Evolutionary conservation across 2,113 vertebrate species (phyloP), one percentile per base, ranked within the genome.

Genomic region (Colaptes auratus): DNA sequence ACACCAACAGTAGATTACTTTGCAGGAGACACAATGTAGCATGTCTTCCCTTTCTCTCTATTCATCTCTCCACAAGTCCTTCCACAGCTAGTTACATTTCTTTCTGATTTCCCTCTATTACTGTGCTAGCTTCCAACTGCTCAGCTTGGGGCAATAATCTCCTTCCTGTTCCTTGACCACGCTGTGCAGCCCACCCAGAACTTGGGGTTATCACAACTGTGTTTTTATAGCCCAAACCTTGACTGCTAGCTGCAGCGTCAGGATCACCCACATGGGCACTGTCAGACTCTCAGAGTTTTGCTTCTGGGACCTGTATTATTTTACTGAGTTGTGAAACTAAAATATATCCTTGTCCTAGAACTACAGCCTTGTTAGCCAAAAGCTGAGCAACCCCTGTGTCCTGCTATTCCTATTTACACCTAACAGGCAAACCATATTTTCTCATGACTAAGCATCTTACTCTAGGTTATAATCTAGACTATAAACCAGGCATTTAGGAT

Each of bases 1-100:
- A 46, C 31, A 52, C 21, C 48, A 86, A 56, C 15, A 77, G 42
- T 18, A 31, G 52, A 53, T 83, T 58, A 56, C 33, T 86, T 33
- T 33, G 12, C 14, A 78, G 42, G 25, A 25, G 33, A 85, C 0
- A 0, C 18, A 12, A 12, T 1, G 9, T 35, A 46, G 21, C 21
- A 42, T 50, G 12, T 5, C 16, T 17, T 44, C 53, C 19, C 33
- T 56, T 86, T 25, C 42, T 79, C 39, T 35, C 16, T 8, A 33
- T 90, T 56, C n/a, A 20, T 9, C 28, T 64, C 17, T 15, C 63
- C 27, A 46, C n/a, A 53, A 31, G 39, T 23, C 53, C 30, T 35
- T 67, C 35, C 33, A 61, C 81, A 58, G 24, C 11, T 8, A 76
- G 14, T 3, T 59, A 50, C 9, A 18, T 12, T 70, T 82, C 31